Base-by-base conservation (phyloP, 1,140 invertebrate species). In the Pseudachorutes palmiensis region DNA sequence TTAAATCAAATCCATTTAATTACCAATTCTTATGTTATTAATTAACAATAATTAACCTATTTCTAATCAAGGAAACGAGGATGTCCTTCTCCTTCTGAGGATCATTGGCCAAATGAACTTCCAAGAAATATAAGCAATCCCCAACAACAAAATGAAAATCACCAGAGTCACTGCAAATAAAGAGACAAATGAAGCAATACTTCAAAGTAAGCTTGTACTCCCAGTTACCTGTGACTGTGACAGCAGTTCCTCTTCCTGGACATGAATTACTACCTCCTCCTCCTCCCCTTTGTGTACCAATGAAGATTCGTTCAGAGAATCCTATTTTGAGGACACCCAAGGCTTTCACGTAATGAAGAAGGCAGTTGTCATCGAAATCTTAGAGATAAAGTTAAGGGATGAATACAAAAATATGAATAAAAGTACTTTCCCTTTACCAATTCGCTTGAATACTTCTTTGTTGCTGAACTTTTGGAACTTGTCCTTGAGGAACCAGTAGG, bases 171-270 rank as follows among this genome's bases (percentile, higher is more conserved):
- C 66, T 67, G 60, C 16, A 58, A 55, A 48, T 32, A 33, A 58
- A 49, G 41, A 62, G 12, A 41, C 28, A 61, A 61, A 14, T 24
- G 14, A 12, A n/a, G n/a, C n/a, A n/a, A n/a, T n/a, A n/a, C n/a
- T n/a, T n/a, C n/a, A n/a, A n/a, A n/a, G n/a, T n/a, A n/a, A n/a
- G n/a, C n/a, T n/a, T n/a, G n/a, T n/a, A n/a, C n/a, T n/a, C n/a
- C n/a, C n/a, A n/a, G n/a, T 62, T 62, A 67, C 66, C 51, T 26
- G 55, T 31, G 26, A 67, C 60, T 5, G 66, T 67, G 2, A 67
- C 12, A 2, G 33, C 66, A 58, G 66, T 67, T 3, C 36, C 24
- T 2, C 26, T 32, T n/a, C n/a, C n/a, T n/a, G 22, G 30, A 41
- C n/a, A n/a, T n/a, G 24, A 30, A 63, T 3, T 48, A 2, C 9